A percentile compares a stretch with the other conserved stretches of the same genome.
phyloP scores from a whole-genome alignment of 1,140 invertebrate species.

The Saccostrea cuccullata region DNA sequence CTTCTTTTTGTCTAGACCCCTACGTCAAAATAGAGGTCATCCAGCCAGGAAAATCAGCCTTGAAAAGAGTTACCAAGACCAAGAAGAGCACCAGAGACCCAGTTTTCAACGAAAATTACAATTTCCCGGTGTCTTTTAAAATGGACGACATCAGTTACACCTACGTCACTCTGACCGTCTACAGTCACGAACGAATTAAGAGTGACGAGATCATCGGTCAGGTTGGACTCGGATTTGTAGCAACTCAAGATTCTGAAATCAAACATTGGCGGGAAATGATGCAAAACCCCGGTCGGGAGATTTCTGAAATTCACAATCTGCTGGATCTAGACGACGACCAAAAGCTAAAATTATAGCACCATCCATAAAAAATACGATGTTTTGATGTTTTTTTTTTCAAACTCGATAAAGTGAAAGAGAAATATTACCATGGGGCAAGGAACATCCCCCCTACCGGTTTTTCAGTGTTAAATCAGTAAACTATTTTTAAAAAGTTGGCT shows the following conservation, averaged over 20 bases:
- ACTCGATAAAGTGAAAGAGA: background rate
- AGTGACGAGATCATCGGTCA: conserved; percentile 73
- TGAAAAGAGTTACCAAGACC: conserved; percentile 61
- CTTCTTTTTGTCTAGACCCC: conserved; percentile 57
- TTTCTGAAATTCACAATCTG: conserved; percentile 62
- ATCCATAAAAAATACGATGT: too few relatives aligned
- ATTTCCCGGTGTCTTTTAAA: conserved; percentile 64
- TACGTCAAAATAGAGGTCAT: conserved; percentile 65
- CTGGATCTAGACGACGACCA: conserved; percentile 52
- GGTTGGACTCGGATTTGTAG: conserved; percentile 65
- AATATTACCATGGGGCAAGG: too few relatives aligned
- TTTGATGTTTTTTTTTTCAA: too few relatives aligned
- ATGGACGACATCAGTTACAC: conserved; percentile 67
- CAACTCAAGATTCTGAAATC: conserved; percentile 66
- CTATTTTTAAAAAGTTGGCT: too few relatives aligned
- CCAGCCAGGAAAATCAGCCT: conserved; percentile 58
- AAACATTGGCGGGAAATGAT: conserved; percentile 65
- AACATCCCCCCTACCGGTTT: too few relatives aligned
- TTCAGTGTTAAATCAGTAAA: too few relatives aligned
- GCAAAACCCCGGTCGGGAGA: conserved; percentile 58
- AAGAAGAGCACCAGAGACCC: conserved; percentile 72
- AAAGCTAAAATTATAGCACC: background rate
- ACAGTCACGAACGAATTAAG: conserved; percentile 73
- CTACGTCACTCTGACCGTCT: conserved; percentile 67
- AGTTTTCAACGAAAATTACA: conserved; percentile 72